Evolutionary conservation across 2,888 invertebrate genomes (phyloP), one percentile per base, ranked within the genome.

Genomic region (Lasioglossum marginatum): DNA sequence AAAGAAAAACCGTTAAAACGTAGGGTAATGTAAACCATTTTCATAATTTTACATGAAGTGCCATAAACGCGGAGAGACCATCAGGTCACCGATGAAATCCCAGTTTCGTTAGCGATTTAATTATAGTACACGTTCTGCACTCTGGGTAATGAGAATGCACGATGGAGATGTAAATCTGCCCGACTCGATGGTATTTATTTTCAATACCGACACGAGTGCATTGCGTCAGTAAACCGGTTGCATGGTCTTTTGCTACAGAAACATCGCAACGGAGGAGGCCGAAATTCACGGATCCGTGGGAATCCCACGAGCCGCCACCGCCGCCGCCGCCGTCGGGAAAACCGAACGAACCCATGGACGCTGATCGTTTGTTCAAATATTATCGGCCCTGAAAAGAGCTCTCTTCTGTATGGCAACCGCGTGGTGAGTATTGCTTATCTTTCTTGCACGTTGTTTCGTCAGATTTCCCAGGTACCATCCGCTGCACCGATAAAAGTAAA

Each of bases 381-480:
- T 63, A 77, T 52, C 76, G 75, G 82, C 45, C 66, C 76, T 74
- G 79, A 79, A 71, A 73, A 81, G 70, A 77, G 71, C 43, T 79
- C 76, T 16, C 76, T 85, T 78, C 72, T 76, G 81, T 37, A 73
- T 76, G 75, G 76, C 37, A 73, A 70, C 77, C 81, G 37, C 68
- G 68, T 77, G 85, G 86, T 86, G 78, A 86, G 86, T 86, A 76
- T 78, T 70, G 79, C 34, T 71, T 85, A 73, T 77, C 68, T 34
- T 63, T 70, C 23, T 16, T 77, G 60, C 66, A 70, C 68, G 37
- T 68, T 37, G 23, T 68, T 37, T 31, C 16, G 3, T 45, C 45
- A 45, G 45, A 43, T 63, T 63, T 34, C 31, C 19, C 63, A 63
- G 63, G 63, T 63, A 63, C 6, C 31, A 0, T 2, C 16, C 31